phyloP scores from a whole-genome alignment of 2,113 vertebrate species.

The Brachypteracias leptosomus region DNA sequence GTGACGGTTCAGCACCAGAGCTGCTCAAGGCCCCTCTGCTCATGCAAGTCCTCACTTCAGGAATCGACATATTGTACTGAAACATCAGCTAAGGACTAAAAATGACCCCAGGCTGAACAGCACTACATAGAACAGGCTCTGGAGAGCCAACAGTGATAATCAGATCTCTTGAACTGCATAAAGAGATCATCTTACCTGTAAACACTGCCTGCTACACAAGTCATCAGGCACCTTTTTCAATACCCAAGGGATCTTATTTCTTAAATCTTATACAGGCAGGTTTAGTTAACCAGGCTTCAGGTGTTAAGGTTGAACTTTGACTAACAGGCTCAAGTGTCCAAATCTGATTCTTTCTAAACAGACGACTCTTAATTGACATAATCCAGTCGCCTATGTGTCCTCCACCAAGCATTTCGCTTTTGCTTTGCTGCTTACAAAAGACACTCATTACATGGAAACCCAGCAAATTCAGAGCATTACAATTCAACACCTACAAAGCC shows the following conservation, averaged over 20 bases:
- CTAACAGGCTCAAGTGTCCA: background rate
- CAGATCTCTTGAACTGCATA: background rate
- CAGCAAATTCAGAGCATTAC: background rate
- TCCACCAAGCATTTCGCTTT: background rate
- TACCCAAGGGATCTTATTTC: background rate
- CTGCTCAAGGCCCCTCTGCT: background rate
- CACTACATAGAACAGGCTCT: fast-evolving
- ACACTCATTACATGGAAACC: background rate
- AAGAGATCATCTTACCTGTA: conserved; percentile 17
- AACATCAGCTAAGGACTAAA: background rate
- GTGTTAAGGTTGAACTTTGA: background rate
- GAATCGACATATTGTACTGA: background rate
- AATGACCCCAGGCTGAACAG: background rate
- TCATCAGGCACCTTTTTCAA: background rate
- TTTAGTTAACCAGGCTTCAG: background rate
- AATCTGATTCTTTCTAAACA: background rate
- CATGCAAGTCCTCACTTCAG: background rate
- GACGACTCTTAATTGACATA: background rate
- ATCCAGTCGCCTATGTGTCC: background rate
- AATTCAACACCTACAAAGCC: background rate
- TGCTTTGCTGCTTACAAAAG: background rate
- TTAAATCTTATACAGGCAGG: background rate
- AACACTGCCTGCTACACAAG: background rate
- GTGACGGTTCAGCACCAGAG: background rate
- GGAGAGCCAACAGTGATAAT: background rate